Conservation (phyloP, 2,113 vertebrate species). For the Thalassarche chlororhynchos region DNA sequence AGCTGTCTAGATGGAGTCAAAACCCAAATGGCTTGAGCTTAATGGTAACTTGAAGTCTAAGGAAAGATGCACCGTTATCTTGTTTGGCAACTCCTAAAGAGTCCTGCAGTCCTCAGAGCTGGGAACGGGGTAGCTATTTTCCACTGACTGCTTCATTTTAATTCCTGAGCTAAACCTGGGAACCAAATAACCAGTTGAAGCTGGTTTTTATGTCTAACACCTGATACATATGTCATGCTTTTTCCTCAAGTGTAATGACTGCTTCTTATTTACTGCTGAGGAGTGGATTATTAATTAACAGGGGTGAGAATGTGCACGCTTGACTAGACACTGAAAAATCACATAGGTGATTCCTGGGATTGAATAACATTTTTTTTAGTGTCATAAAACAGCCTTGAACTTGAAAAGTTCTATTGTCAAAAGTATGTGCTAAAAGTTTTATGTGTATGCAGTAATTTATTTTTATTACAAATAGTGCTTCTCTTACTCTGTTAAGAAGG, state of each 20-base stretch:
- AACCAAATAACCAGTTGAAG: neutral
- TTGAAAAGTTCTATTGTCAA: neutral
- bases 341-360: neutral
- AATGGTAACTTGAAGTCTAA: neutral
- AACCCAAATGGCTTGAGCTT: neutral
- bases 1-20: neutral
- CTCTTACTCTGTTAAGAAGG: neutral
- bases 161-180: neutral
- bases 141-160: neutral
- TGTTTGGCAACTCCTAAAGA: neutral
- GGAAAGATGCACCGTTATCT: neutral
- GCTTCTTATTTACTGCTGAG: slow-evolving; percentile 32
- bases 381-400: slow-evolving; percentile 3
- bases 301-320: neutral
- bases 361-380: neutral
- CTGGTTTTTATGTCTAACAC: slow-evolving; percentile 35
- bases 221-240: neutral
- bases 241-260: slow-evolving; percentile 19
- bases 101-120: neutral
- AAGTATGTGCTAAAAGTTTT: slow-evolving; percentile 32
- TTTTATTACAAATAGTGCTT: slow-evolving; percentile 3
- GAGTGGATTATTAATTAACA: slow-evolving; percentile 47
- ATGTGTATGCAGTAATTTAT: neutral
- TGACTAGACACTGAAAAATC: slow-evolving; percentile 8
- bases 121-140: neutral